Evolutionary conservation across 2,797 vertebrate species (phyloP), one percentile per base, ranked within the genome.

Genomic region (Echeneis naucrates): DNA sequence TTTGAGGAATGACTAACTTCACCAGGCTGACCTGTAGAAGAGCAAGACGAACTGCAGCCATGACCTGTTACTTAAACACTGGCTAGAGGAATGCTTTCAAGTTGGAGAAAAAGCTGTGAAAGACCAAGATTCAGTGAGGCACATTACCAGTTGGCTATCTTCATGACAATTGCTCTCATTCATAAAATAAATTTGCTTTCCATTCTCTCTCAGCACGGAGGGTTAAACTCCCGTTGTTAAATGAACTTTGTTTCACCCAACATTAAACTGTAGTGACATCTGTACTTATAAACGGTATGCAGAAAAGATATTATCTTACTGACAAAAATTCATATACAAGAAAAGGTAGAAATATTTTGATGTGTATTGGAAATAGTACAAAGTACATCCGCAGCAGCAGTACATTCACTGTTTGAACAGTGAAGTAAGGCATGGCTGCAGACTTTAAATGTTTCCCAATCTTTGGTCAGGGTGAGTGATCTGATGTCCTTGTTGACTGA

Each of bases 401-500:
- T 27, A 68, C 53, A 68, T 19, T 57, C 48, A 54, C 55, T 63
- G 74, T 89, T 75, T 84, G 68, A 78, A 8, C 23, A 44, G 42
- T 27, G 50, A 83, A 82, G 89, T 87, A 92, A 83, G 70, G 48
- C n/a, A 38, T 67, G 61, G 78, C 63, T 67, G 65, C 62, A 72
- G 60, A 71, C 66, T 11, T 75, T 63, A 35, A 44, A 62, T 63
- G 56, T 82, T 73, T 72, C 58, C 60, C 55, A 47, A 82, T 68
- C 69, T 83, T 88, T 84, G 77, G 79, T 60, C 42, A 26, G n/a
- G 61, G 40, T 44, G 21, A 78, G 53, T 72, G 68, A 88, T 80
- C 77, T 81, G 76, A 88, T 85, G 88, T 76, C 87, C 86, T 93
- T 88, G 82, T 51, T 56, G 24, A 55, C 24, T 83, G 83, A 87